Conservation (phyloP, 2,888 invertebrate genomes). For the Sceliomorpha sp. region DNA sequence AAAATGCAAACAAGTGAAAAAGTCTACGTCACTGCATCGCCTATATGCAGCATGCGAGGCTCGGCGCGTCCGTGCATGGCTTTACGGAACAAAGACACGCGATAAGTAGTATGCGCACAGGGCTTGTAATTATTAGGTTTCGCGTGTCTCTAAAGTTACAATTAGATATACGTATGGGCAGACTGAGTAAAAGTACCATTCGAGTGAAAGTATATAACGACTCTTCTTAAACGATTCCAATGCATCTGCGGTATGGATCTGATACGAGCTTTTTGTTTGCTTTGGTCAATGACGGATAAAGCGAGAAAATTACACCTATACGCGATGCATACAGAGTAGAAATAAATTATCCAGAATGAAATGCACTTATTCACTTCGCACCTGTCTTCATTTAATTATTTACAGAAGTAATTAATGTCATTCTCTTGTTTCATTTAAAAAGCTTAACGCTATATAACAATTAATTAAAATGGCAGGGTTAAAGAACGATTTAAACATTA, state of each 20-base stretch:
- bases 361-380: too few relatives aligned
- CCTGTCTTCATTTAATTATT: too few relatives aligned
- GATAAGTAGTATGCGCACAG: constrained; percentile 30
- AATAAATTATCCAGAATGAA: too few relatives aligned
- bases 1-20: constrained; percentile 18
- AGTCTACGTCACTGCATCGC: constrained; percentile 5
- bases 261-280: constrained; percentile 41
- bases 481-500: too few relatives aligned
- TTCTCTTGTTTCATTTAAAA: too few relatives aligned
- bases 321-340: too few relatives aligned
- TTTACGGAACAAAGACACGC: constrained; percentile 43
- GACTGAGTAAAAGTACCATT: constrained; percentile 53
- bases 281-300: too few relatives aligned
- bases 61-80: constrained; percentile 16
- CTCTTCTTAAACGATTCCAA: constrained; percentile 38
- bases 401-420: too few relatives aligned
- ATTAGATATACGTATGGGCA: constrained; percentile 41
- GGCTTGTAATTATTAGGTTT: constrained; percentile 44
- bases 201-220: constrained; percentile 51
- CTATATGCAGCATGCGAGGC: constrained; percentile 16
- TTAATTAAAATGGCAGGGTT: too few relatives aligned
- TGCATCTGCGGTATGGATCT: constrained; percentile 36
- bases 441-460: too few relatives aligned
- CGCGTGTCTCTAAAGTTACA: constrained; percentile 43
- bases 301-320: too few relatives aligned